Evolutionary conservation across 2,113 vertebrate species (phyloP).

Genomic region (Urocitellus parryii): DNA sequence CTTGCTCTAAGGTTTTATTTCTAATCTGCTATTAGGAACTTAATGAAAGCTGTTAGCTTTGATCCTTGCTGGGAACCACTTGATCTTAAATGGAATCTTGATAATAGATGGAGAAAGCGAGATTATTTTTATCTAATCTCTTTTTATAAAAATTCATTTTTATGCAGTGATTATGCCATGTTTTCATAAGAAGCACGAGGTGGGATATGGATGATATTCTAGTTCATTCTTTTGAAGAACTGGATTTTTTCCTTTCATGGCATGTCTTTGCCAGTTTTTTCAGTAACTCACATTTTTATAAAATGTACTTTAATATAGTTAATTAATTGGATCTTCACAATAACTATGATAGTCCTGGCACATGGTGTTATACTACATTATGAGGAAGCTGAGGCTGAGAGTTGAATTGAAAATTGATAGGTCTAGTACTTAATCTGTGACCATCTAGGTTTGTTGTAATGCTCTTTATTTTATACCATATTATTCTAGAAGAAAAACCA

Average conservation of each 20-base stretch:
- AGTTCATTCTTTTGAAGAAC: not conserved
- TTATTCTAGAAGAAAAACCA: conserved; percentile 10
- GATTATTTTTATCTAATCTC: not conserved
- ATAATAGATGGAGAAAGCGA: not conserved
- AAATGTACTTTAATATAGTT: not conserved
- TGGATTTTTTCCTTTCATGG: not conserved
- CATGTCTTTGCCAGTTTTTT: not conserved
- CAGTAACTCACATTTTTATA: not conserved
- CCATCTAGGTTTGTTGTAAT: not conserved
- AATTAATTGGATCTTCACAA: not conserved
- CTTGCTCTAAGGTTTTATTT: conserved; percentile 40
- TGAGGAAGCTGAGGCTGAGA: conserved; percentile 1
- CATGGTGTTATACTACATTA: not conserved
- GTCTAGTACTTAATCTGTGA: not conserved
- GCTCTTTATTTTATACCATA: conserved; percentile 27
- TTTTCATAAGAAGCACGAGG: not conserved
- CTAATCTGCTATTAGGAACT: not conserved
- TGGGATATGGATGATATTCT: not conserved
- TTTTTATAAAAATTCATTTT: conserved; percentile 2
- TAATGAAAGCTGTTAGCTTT: conserved; percentile 2
- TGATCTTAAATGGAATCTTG: conserved; percentile 45
- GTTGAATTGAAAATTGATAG: not conserved
- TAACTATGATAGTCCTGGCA: not conserved
- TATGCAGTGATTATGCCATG: not conserved
- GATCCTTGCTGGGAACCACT: not conserved